Base-by-base conservation (phyloP, 2,113 vertebrate genomes). In the Epinephelus moara region DNA sequence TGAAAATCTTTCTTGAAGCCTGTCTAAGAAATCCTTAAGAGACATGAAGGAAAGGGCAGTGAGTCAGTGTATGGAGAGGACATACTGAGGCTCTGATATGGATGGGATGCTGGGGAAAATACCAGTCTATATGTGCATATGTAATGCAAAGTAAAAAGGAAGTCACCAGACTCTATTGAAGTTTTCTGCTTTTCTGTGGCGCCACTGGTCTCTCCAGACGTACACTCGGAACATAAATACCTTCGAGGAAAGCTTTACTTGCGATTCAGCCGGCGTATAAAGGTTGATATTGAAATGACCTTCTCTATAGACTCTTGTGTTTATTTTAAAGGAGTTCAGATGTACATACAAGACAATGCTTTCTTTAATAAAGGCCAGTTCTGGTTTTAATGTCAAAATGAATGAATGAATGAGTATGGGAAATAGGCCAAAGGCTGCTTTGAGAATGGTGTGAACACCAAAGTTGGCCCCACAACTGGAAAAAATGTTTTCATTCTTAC, bases 101-200 rank as follows among this genome's bases (percentile, higher is more conserved):
- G 81, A 91, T 83, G 77, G 88, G 76, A 89, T 81, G 86, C 64
- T 42, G 63, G 47, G 76, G 70, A 92, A 93, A 92, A 93, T 92
- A 91, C 79, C 84, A 78, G 91, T 94, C 93, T 93, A 92, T 95
- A 94, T 94, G 92, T 94, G 93, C 92, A 94, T 94, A 93, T 71
- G 85, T 90, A 92, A 93, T 93, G 85, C 59, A 84, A 80, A 89
- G 85, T 78, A 82, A 73, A 89, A 91, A 88, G 74, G 72, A 91
- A 85, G 84, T 75, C 78, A 42, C 45, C 23, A 57, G 76, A 84
- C 78, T 79, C 78, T 7, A 88, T 85, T 88, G 87, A 92, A 92
- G 85, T 85, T 81, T 73, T 50, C 55, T 75, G n/a, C 19, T 70
- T 90, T 80, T 88, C 72, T 76, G 71, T 78, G 52, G 76, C 61